phyloP scores from a whole-genome alignment of 2,888 invertebrate genomes.

The Sipha maydis region DNA sequence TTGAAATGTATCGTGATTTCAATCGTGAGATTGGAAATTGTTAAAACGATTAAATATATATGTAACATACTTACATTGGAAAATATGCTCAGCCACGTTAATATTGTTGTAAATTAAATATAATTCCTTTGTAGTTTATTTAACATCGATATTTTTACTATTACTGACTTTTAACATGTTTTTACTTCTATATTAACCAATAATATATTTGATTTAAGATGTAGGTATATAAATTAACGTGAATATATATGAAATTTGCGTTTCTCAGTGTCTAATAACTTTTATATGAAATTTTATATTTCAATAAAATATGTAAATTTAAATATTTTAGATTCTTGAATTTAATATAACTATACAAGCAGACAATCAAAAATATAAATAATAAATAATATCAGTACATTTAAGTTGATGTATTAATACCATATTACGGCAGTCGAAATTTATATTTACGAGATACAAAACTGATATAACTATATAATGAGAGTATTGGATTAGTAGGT shows the following conservation, averaged over 20 bases:
- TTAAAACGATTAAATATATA: too few relatives aligned
- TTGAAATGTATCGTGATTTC: too few relatives aligned
- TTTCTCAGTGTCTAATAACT: not conserved
- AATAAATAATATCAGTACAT: not conserved
- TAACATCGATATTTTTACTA: too few relatives aligned
- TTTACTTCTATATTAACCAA: too few relatives aligned
- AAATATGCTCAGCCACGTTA: too few relatives aligned
- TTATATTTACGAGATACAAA: slow-evolving; percentile 19
- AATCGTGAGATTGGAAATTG: too few relatives aligned
- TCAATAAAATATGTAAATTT: not conserved
- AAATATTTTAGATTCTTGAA: not conserved
- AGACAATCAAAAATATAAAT: not conserved
- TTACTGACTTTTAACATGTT: too few relatives aligned
- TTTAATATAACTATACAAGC: not conserved
- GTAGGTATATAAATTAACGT: not conserved
- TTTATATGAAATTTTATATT: not conserved
- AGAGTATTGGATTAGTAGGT: not conserved
- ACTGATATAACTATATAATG: slow-evolving; percentile 6
- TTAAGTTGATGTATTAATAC: not conserved
- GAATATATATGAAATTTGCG: not conserved
- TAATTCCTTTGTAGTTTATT: too few relatives aligned
- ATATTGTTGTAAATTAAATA: too few relatives aligned
- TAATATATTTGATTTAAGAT: not conserved
- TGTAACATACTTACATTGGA: too few relatives aligned
- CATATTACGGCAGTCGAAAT: not conserved